A percentile compares a stretch with the other conserved stretches of the same genome.
These are phyloP conservation scores for Dicycla oo DNA, from an alignment of 2,888 invertebrate genomes.

Conservation along the genomic window DNA sequence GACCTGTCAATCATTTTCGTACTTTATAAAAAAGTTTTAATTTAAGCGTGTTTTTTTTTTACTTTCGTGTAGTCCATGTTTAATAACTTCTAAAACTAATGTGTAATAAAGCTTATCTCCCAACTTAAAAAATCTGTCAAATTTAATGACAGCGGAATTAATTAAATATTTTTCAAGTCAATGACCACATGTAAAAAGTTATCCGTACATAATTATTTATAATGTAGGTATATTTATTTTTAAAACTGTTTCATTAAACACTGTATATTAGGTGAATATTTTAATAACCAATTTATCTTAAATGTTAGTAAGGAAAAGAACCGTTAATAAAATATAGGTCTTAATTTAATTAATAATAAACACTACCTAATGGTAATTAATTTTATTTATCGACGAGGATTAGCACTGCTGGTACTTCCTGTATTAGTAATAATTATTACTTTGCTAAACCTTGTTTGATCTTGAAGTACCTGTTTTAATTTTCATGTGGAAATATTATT, in stretches of 20 bases:
- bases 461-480: neutral
- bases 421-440: neutral
- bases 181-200: conserved; percentile 67
- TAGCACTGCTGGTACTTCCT: neutral
- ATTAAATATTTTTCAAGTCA: conserved; percentile 65
- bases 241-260: conserved; percentile 41
- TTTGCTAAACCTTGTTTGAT: neutral
- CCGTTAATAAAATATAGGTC: neutral
- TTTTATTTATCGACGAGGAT: neutral
- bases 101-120: conserved; percentile 6
- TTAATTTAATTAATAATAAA: neutral
- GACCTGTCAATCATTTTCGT: neutral
- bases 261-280: neutral
- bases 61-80: conserved; percentile 1
- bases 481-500: no score
- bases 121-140: conserved; percentile 47
- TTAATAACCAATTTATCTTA: conserved; percentile 9
- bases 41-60: neutral
- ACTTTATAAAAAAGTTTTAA: neutral
- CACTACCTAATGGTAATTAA: neutral
- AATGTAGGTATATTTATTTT: conserved; percentile 28
- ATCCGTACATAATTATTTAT: conserved; percentile 54
- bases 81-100: conserved; percentile 29
- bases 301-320: neutral
- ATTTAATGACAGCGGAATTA: conserved; percentile 60